phyloP scores from a whole-genome alignment of 2,113 vertebrate genomes.

The Brachyistius frenatus region DNA sequence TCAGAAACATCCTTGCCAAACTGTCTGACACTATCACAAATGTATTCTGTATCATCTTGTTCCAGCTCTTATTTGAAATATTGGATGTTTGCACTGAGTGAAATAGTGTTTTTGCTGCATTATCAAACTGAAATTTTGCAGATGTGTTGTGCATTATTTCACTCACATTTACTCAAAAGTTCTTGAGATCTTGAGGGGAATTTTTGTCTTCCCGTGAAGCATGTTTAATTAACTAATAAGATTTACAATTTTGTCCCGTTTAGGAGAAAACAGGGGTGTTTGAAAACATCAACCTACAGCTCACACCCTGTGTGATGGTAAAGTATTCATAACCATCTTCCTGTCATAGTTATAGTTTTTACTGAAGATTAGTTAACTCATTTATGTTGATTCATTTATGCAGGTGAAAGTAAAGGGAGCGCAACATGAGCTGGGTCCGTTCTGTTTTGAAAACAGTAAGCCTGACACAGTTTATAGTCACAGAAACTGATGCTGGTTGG shows the following conservation, averaged over 20 bases:
- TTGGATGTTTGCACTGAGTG: no score
- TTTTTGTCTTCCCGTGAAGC: no score
- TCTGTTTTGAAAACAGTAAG: slow-evolving; percentile 79
- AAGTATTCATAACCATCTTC: background rate
- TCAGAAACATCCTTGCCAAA: no score
- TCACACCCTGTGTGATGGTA: slow-evolving; percentile 90
- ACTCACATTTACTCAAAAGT: no score
- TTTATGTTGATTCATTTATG: slow-evolving; percentile 34
- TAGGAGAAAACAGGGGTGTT: slow-evolving; percentile 75
- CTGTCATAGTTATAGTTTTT: background rate
- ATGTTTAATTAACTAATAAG: background rate
- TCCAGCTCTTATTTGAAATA: no score
- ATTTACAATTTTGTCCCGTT: slow-evolving; percentile 4
- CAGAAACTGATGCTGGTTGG: background rate
- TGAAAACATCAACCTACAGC: slow-evolving; percentile 70
- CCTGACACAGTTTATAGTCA: background rate
- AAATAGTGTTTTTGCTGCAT: no score
- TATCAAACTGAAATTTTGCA: no score
- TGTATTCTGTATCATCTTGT: no score
- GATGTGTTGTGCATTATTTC: no score
- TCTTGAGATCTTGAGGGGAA: no score
- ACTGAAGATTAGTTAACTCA: background rate
- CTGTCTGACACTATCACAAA: no score
- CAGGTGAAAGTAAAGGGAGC: slow-evolving; percentile 74
- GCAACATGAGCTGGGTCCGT: slow-evolving; percentile 59